Base-by-base conservation (phyloP, 2,797 vertebrate species). In the Scarus forsteni region DNA sequence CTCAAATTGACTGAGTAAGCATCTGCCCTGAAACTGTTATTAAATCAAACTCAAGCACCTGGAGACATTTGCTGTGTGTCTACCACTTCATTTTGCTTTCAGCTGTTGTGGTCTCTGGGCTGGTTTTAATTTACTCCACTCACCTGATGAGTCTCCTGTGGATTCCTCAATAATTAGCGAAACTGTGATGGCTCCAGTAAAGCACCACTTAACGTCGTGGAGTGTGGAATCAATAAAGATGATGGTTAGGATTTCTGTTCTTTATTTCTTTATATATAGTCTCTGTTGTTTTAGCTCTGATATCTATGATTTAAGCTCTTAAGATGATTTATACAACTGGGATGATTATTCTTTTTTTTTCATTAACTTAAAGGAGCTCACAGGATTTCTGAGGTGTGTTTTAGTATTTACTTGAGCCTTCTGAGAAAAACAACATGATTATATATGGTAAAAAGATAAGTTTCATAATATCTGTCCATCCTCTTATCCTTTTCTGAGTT, bases 151-250 rank as follows among this genome's bases (percentile, higher is more conserved):
- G 46, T 74, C 79, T 49, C 61, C 8, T 66, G 73, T 60, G 75
- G 34, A 62, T 66, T 72, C 44, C 56, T 43, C 34, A 56, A 56
- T 57, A 85, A 83, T 88, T 67, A 79, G 64, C 70, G 46, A 59
- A 73, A 73, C 44, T 2, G 11, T 51, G 74, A 46, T 52, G 12
- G 55, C 46, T 46, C 35, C 57, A 62, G 55, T 76, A 71, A 70
- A 66, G 18, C 48, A 51, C n/a, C 8, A 8, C 52, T 59, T 10
- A 76, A 39, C 10, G 8, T 36, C 66, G 14, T 43, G 59, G 61
- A 70, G 10, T 59, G 7, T 51, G 12, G 27, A 19, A 52, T 85
- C 57, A 66, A 60, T 79, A 36, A 71, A 40, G 34, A 75, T 66
- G 13, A 73, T 65, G 15, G 45, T 50, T 48, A 69, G 42, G 63